These are phyloP conservation scores for Solenodon paradoxus DNA, from an alignment of 2,113 vertebrate genomes.

Conservation along the genomic window DNA sequence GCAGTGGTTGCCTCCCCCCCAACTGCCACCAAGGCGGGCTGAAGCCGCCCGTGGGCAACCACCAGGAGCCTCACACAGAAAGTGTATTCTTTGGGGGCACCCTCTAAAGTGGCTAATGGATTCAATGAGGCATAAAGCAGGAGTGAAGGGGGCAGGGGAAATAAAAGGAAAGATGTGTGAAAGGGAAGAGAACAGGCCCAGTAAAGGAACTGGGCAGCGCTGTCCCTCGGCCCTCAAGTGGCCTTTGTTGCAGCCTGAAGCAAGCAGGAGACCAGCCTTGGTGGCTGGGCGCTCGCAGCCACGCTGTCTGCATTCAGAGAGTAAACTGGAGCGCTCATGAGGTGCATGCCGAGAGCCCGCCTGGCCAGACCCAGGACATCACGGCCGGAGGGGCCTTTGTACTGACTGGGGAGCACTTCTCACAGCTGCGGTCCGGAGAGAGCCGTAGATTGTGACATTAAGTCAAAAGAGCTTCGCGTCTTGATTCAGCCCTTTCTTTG, in stretches of 20 bases:
- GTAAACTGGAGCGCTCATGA: slow-evolving; percentile 96
- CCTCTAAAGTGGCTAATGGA: slow-evolving; percentile 84
- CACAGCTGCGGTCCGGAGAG: slow-evolving; percentile 78
- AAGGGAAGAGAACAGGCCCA: slow-evolving; percentile 84
- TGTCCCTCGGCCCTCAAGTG: slow-evolving; percentile 91
- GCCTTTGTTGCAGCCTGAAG: slow-evolving; percentile 92
- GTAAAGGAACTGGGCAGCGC: slow-evolving; percentile 86
- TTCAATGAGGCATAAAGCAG: slow-evolving; percentile 90
- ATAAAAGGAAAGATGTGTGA: slow-evolving; percentile 85
- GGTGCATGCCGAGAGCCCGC: slow-evolving; percentile 94
- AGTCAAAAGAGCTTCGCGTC: slow-evolving; percentile 69
- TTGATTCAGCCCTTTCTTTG: slow-evolving; percentile 63
- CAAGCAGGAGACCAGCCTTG: slow-evolving; percentile 89
- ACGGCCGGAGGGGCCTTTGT: slow-evolving; percentile 78
- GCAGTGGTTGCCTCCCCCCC: neutral
- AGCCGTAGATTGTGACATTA: slow-evolving; percentile 76
- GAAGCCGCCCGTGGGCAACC: slow-evolving; percentile 68
- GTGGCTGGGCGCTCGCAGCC: slow-evolving; percentile 86
- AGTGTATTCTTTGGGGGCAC: slow-evolving; percentile 83
- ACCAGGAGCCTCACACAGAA: slow-evolving; percentile 77
- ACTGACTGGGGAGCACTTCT: slow-evolving; percentile 75
- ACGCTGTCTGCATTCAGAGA: slow-evolving; percentile 93
- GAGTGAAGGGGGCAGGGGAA: slow-evolving; percentile 80
- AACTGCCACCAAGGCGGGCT: slow-evolving; percentile 73
- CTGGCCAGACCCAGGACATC: slow-evolving; percentile 71